Base-by-base conservation (phyloP, 2,888 invertebrate species). In the Chymomyza procnemis region DNA sequence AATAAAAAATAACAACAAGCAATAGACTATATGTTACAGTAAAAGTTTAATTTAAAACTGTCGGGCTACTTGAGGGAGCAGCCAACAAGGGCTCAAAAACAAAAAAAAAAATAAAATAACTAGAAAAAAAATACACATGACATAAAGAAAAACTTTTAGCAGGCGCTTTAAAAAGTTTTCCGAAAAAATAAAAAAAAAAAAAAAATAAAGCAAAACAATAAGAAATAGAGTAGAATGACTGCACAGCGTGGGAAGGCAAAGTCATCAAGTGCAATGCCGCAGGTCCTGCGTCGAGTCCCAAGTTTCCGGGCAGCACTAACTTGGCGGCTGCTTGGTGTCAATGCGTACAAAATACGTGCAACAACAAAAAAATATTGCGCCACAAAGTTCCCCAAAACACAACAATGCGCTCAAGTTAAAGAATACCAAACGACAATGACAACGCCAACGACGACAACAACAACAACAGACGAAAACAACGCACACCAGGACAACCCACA, bases 11-110 rank as follows among this genome's bases (percentile, higher is more conserved):
- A n/a, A 56, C 12, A 4, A 56, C 56, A 26, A 22, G n/a, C 56
- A 56, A 56, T 26, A 50, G 54, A 54, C 14, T 54, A 66, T 56
- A 66, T 60, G 50, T 74, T 65, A 64, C 61, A 66, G 66, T 57
- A 71, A 79, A 77, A 75, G 69, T 79, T 81, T 69, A 57, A 67
- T 68, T 79, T 70, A 67, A 80, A 75, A 73, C 73, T 75, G 74
- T 69, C 65, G 41, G 63, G 72, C 61, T 61, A 64, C 50, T 57
- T 41, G 34, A 41, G 34, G 34, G 34, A 41, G 59, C 55, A 19
- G 9, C 14, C 50, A 50, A 50, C 50, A 19, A 47, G 4, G 14
- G 16, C 47, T 14, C 26, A 26, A 26, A 26, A 26, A 41, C 34
- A 41, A 41, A 41, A 41, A 41, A 41, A 41, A 12, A 41, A 12